A percentile compares a stretch with the other conserved stretches of the same genome.
These are phyloP conservation scores for Lasioglossum malachurum DNA, from an alignment of 2,888 invertebrate species.

Conservation along the genomic window DNA sequence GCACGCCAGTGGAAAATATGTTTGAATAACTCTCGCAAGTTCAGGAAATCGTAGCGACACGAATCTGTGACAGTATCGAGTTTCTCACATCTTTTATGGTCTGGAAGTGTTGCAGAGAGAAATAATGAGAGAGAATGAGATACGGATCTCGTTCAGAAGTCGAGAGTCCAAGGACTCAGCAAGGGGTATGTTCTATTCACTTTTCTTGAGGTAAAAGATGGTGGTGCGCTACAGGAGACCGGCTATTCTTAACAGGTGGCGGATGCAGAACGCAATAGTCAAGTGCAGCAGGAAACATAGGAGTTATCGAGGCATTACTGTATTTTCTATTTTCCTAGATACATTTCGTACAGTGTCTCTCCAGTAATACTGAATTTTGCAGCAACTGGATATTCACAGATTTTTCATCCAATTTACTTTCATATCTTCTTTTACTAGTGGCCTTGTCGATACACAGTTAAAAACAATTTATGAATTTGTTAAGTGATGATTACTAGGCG, in stretches of 20 bases:
- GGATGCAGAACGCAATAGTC: not conserved
- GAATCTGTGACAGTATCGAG: not conserved
- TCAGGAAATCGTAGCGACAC: not conserved
- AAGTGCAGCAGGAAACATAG: not conserved
- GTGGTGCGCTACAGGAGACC: not conserved
- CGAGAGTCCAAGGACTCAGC: not conserved
- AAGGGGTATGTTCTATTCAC: not conserved
- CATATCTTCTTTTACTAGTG: too few relatives aligned
- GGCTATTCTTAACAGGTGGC: not conserved
- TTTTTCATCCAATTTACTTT: too few relatives aligned
- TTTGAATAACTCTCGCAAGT: too few relatives aligned
- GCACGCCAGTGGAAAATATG: too few relatives aligned
- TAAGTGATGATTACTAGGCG: too few relatives aligned
- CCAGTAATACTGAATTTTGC: too few relatives aligned
- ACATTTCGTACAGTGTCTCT: not conserved
- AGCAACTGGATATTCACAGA: too few relatives aligned
- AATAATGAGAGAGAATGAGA: conserved; percentile 1
- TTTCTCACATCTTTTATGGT: not conserved
- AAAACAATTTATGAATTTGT: too few relatives aligned
- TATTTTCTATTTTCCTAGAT: not conserved
- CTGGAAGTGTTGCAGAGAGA: not conserved
- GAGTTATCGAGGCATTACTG: not conserved
- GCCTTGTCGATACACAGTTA: too few relatives aligned
- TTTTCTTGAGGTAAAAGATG: not conserved
- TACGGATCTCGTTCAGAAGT: not conserved